Evolutionary conservation across 2,888 invertebrate genomes (phyloP), one percentile per base, ranked within the genome.

Genomic region (Hyppa rectilinea): DNA sequence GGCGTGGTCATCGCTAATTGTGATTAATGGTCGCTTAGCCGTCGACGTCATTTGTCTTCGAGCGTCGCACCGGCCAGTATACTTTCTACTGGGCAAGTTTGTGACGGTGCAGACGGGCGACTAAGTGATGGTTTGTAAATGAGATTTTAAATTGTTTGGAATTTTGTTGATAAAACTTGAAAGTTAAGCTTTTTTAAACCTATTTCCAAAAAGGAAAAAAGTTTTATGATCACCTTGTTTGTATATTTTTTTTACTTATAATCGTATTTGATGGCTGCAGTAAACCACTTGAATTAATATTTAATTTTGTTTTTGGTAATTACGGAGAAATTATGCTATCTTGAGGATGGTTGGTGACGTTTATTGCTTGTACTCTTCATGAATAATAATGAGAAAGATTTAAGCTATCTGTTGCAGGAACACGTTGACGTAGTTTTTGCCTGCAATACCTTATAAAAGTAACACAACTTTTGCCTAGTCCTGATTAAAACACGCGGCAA

Each of bases 11-110:
- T 87, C 89, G 85, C 92, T 95, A 95, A 95, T 95, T 95, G 94
- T 95, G 94, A 95, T 94, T 89, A 94, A 95, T 94, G 92, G 80
- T 68, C 67, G 83, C 81, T 82, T 85, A 83, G 86, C 87, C 89
- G 90, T 90, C 88, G 87, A 88, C 89, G 90, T 93, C 95, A 90
- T 94, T 94, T 94, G 93, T 94, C 93, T 94, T 91, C 81, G 63
- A 52, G 83, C 83, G 86, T 85, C 88, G 87, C 88, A 88, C 87
- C 85, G 86, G 91, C 88, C 92, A 89, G 90, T 93, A 93, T 92
- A 91, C 92, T 92, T 93, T 93, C 91, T 90, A 91, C 89, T 89
- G 82, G 83, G 83, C 78, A 88, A 87, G 84, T 87, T 85, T 66
- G 59, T 71, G 36, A 23, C 23, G 63, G 49, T 81, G 84, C 79